These are phyloP conservation scores for Hyalella azteca DNA, from an alignment of 2,888 invertebrate genomes.

Conservation along the genomic window DNA sequence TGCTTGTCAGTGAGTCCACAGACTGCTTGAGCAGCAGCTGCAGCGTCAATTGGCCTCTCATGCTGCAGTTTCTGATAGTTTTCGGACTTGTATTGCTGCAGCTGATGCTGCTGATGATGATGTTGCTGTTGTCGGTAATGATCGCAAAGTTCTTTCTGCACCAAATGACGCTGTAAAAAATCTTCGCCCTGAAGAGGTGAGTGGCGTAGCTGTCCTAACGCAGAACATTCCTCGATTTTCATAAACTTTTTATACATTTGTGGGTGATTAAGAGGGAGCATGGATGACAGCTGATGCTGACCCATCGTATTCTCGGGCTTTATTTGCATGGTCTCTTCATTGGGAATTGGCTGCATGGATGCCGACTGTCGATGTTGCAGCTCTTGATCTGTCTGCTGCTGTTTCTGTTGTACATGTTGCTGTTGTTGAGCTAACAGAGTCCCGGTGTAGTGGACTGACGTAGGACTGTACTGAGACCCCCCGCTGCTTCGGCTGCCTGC, in stretches of 20 bases:
- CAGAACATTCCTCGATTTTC: not conserved
- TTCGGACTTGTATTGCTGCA: not conserved
- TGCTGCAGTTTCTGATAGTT: not conserved
- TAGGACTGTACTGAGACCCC: conserved; percentile 25
- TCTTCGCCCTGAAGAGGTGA: not conserved
- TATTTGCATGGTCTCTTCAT: not conserved
- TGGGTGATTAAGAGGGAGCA: not conserved
- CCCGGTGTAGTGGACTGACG: not conserved
- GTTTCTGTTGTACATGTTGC: not conserved
- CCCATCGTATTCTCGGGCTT: not conserved
- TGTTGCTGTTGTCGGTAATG: not conserved
- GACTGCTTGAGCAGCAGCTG: not conserved
- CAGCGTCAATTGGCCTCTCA: not conserved
- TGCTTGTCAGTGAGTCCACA: too few species aligned
- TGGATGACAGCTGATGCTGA: not conserved
- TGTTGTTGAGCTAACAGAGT: not conserved
- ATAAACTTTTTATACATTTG: conserved; percentile 14
- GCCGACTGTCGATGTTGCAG: not conserved
- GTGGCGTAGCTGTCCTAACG: not conserved
- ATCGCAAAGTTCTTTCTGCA: not conserved
- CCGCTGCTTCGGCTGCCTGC: conserved; percentile 26
- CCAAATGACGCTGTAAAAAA: not conserved
- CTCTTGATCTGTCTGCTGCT: not conserved
- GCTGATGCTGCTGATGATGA: too few species aligned
- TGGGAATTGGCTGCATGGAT: not conserved